Conservation (phyloP, 1,140 invertebrate species). For the Drosophila kohkoa region DNA sequence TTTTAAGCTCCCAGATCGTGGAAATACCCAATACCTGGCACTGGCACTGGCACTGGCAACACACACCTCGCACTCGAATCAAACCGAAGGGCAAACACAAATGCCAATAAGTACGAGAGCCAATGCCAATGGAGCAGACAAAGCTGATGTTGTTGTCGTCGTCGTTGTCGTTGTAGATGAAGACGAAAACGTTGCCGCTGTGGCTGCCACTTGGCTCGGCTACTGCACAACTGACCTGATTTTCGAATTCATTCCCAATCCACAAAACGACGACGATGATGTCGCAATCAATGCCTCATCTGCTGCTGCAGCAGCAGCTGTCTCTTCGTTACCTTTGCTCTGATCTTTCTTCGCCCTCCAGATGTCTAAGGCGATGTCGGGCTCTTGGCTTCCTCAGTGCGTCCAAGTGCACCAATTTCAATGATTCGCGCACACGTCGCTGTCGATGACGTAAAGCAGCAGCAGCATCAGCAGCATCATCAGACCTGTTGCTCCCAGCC, state of each 20-base stretch:
- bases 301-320: conserved; percentile 22
- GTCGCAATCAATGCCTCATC: conserved; percentile 44
- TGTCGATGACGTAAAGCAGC: conserved; percentile 73
- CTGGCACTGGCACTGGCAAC: conserved; percentile 8
- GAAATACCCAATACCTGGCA: conserved; percentile 49
- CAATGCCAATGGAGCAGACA: conserved; percentile 27
- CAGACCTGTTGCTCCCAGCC: conserved; percentile 54
- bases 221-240: conserved; percentile 76
- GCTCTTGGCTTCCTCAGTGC: conserved; percentile 59
- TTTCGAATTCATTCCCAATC: conserved; percentile 26
- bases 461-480: conserved; percentile 27
- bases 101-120: conserved; percentile 52
- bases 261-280: conserved; percentile 7
- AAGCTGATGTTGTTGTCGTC: conserved; percentile 6
- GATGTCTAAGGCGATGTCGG: conserved; percentile 8
- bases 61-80: conserved; percentile 43
- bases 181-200: conserved; percentile 28
- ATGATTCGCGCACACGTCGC: conserved; percentile 34
- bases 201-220: conserved; percentile 47
- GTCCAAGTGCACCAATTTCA: conserved; percentile 77
- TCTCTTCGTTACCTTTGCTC: conserved; percentile 15
- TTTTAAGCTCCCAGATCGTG: conserved; percentile 60
- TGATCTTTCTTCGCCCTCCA: conserved; percentile 40
- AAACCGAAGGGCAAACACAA: conserved; percentile 68
- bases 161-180: conserved; percentile 23